A percentile compares a stretch with the other conserved stretches of the same genome.
Conservation (phyloP, 2,888 invertebrate species). For the Cryptophagus acutangulus region DNA sequence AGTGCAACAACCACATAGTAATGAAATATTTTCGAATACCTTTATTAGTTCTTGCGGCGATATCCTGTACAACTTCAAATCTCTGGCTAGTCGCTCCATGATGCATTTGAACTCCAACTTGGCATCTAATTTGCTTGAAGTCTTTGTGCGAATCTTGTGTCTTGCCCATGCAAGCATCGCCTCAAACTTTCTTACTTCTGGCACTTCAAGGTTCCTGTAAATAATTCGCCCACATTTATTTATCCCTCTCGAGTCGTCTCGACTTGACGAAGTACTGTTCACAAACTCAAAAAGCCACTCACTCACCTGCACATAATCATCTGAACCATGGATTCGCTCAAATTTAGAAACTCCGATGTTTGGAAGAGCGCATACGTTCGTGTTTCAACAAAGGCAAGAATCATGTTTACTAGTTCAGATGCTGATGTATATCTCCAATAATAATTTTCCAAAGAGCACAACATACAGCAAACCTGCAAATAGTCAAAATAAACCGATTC, state of each 20-base stretch:
- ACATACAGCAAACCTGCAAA: conserved; percentile 83
- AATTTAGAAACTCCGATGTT: conserved; percentile 75
- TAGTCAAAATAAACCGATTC: too few species aligned
- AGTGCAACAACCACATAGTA: too few species aligned
- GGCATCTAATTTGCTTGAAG: conserved; percentile 75
- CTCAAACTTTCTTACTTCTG: conserved; percentile 87
- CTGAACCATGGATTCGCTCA: conserved; percentile 92
- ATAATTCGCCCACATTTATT: conserved; percentile 29
- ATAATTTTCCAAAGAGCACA: conserved; percentile 87
- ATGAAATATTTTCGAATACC: conserved; percentile 42
- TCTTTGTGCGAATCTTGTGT: conserved; percentile 74
- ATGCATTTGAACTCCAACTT: conserved; percentile 87
- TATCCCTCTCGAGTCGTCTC: neutral
- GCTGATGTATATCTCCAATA: conserved; percentile 95
- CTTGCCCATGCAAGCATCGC: conserved; percentile 90
- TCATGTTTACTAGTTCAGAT: conserved; percentile 91
- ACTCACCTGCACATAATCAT: conserved; percentile 75
- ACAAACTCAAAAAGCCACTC: neutral
- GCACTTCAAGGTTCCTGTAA: conserved; percentile 76
- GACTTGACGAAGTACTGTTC: neutral
- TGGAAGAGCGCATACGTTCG: conserved; percentile 81
- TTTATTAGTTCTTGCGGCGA: conserved; percentile 90
- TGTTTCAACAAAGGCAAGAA: conserved; percentile 83
- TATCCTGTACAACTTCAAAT: conserved; percentile 84
- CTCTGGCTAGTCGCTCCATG: conserved; percentile 86